A percentile compares a stretch with the other conserved stretches of the same genome.
Conservation (phyloP, 92 coral and sea anemone species). For the Porites lobata region DNA sequence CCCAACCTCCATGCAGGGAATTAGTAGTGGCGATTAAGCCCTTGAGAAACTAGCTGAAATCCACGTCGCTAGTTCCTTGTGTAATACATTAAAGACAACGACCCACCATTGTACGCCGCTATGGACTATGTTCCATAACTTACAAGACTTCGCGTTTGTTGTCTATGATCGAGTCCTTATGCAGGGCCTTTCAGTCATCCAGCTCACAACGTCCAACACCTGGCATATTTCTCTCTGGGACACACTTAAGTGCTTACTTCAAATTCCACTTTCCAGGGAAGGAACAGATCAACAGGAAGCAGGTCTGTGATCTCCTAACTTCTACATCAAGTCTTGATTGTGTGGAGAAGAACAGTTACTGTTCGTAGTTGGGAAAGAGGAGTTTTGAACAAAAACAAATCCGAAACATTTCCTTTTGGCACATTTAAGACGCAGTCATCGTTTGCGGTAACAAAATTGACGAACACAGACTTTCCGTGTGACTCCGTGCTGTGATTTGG, state of each 20-base stretch:
- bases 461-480: not conserved
- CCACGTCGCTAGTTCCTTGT: too few relatives aligned
- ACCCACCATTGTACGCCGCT: not conserved
- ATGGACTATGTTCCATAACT: not conserved
- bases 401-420: not conserved
- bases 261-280: not conserved
- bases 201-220: not conserved
- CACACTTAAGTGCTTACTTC: not conserved
- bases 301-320: not conserved
- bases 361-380: constrained; percentile 1
- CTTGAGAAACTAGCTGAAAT: too few relatives aligned
- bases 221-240: not conserved
- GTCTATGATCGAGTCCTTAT: not conserved
- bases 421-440: constrained; percentile 1
- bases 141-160: not conserved
- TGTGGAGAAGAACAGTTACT: not conserved
- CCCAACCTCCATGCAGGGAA: too few relatives aligned
- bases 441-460: not conserved
- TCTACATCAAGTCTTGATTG: not conserved
- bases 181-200: not conserved
- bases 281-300: not conserved
- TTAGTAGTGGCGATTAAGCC: too few relatives aligned
- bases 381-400: not conserved
- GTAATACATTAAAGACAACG: too few relatives aligned
- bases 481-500: not conserved